Base-by-base conservation (phyloP, 2,113 vertebrate genomes). In the Danionella cerebrum region DNA sequence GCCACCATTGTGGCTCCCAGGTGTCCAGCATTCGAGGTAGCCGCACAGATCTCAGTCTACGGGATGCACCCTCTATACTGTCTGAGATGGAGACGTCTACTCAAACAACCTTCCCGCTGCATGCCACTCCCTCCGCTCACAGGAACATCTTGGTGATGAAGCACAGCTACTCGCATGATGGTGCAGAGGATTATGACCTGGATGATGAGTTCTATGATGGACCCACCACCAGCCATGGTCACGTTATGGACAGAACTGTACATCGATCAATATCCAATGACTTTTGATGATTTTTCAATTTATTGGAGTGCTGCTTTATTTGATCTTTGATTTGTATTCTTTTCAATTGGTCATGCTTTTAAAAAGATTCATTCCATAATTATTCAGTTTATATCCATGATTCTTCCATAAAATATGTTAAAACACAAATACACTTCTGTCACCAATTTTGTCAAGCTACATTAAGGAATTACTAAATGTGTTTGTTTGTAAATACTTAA, bases 1-100 rank as follows among this genome's bases (percentile, higher is more conserved):
- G 95, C 85, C 96, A 98, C 87, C 96, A 98, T 88, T 98, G 96
- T 78, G 96, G 96, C 79, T 96, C 96, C 12, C 92, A 91, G 55
- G 83, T 91, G 45, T 93, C 92, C 83, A 96, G 91, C 22, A 80
- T 86, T 25, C 93, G 92, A 45, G 94, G 92, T 65, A 98, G 96
- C 87, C 93, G 90, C 85, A 94, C 87, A 77, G 96, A 94, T 87
- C 91, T 98, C 84, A 97, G 91, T 87, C 80, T 91, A 80, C 88
- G 94, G 75, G 95, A 97, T n/a, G 84, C 89, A 66, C 82, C 87
- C 69, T 81, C 88, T 13, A 79, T 90, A 38, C 72, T 91, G 47
- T 77, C 90, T 3, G 95, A 97, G 14, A 85, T 88, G 79, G 89
- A 87, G 67, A 81, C 87, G 0, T 73, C 86, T 73, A 84, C 89